Base-by-base conservation (phyloP, 1,140 invertebrate genomes). In the Trichomalopsis sarcophagae region DNA sequence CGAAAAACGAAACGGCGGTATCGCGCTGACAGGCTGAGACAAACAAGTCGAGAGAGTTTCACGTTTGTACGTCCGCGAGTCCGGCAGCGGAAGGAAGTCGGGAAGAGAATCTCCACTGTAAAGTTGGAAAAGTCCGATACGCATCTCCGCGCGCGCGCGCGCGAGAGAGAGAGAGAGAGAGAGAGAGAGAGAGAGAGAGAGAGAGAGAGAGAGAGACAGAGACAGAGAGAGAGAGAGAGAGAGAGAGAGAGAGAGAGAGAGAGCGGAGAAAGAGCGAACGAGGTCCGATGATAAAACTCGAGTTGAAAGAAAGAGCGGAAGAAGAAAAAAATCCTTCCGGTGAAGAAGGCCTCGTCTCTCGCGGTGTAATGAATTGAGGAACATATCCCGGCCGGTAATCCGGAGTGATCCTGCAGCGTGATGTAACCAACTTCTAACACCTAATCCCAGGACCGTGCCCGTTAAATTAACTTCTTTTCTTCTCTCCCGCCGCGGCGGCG, bases 401-500 rank as follows among this genome's bases (percentile, higher is more conserved):
- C 87, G 33, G 73, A 80, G 86, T 88, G 86, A 81, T 81, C 6
- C 55, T 21, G 55, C 55, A 7, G 55, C 55, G 55, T 21, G 55
- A 62, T 62, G 87, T 89, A 90, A 89, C 90, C 89, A 90, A 89
- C 89, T 90, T 88, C 80, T 88, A 89, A 88, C 87, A 87, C 88
- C 88, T 89, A 89, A 89, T 89, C 88, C 86, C 84, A 73, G 7
- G 36, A 36, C 33, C 87, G 87, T 87, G 85, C 87, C 89, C 87
- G 89, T 91, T 91, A 91, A 91, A 89, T 90, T 88, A 88, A 88
- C 88, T 89, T 89, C 87, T 87, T 89, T 88, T 88, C 75, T 82
- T 74, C 68, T 85, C 83, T 33, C 9, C 27, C 27, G 10, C 69
- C 23, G 69, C 86, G 77, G 36, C 84, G 82, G 36, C 5, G 0